phyloP scores from a whole-genome alignment of 2,888 invertebrate species.

The Sarcophaga caerulescens region DNA sequence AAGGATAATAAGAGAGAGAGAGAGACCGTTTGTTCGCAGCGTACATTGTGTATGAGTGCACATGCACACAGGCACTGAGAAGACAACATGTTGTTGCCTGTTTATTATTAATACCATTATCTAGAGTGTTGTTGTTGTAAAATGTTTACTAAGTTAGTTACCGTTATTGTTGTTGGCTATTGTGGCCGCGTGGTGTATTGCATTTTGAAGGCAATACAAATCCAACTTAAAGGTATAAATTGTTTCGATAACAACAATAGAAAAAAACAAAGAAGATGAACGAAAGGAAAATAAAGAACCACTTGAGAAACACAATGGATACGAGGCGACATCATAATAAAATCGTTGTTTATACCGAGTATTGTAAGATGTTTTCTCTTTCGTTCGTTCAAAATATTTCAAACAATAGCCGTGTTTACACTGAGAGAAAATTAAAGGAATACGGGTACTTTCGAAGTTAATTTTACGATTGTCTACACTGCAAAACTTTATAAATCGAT shows the following conservation, averaged over 20 bases:
- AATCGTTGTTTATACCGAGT: conserved; percentile 62
- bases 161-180: conserved; percentile 26
- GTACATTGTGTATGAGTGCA: not conserved
- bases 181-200: conserved; percentile 4
- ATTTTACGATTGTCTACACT: not conserved
- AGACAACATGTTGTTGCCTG: conserved; percentile 14
- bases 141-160: not conserved
- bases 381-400: not conserved
- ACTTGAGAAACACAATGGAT: conserved; percentile 65
- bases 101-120: not conserved
- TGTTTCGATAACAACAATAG: not conserved
- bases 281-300: conserved; percentile 56
- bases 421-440: conserved; percentile 17
- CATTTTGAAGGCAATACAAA: conserved; percentile 55
- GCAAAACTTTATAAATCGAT: not conserved
- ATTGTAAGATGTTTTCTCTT: conserved; percentile 41
- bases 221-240: conserved; percentile 62
- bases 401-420: conserved; percentile 34
- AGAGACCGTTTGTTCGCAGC: no score
- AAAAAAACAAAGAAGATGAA: not conserved
- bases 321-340: conserved; percentile 67
- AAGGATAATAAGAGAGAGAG: no score
- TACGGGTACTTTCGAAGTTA: not conserved
- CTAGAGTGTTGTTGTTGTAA: conserved; percentile 2
- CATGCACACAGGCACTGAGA: not conserved